Evolutionary conservation across 1,140 invertebrate genomes (phyloP).

Genomic region (Aphis gossypii): DNA sequence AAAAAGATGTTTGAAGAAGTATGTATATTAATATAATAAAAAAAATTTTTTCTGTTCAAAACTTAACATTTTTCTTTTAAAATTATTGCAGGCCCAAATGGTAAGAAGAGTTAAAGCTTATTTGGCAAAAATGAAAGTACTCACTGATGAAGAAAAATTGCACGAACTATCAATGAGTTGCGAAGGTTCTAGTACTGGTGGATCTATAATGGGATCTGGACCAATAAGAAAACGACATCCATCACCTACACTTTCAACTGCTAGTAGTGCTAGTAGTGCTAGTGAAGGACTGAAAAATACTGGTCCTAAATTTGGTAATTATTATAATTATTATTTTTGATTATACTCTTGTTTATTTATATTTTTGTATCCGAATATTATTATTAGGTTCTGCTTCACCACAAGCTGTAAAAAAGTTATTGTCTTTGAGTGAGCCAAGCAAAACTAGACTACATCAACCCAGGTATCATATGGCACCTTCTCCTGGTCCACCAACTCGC

Average conservation of each 20-base stretch:
- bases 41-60: not conserved
- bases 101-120: slow-evolving; percentile 95
- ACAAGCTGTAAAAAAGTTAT: slow-evolving; percentile 91
- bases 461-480: slow-evolving; percentile 66
- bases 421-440: slow-evolving; percentile 84
- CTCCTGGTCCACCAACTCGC: slow-evolving; percentile 73
- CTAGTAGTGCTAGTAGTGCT: slow-evolving; percentile 86
- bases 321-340: not conserved
- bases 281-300: slow-evolving; percentile 77
- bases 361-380: not conserved
- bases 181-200: slow-evolving; percentile 76
- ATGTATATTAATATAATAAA: slow-evolving; percentile 56
- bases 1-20: slow-evolving; percentile 98
- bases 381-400: slow-evolving; percentile 88
- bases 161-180: slow-evolving; percentile 89
- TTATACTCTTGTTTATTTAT: not conserved
- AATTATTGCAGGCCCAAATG: slow-evolving; percentile 82
- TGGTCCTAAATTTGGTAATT: slow-evolving; percentile 73
- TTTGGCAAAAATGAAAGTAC: slow-evolving; percentile 88
- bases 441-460: slow-evolving; percentile 89
- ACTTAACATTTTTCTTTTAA: slow-evolving; percentile 28
- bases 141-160: slow-evolving; percentile 88
- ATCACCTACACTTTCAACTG: slow-evolving; percentile 87
- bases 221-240: slow-evolving; percentile 76
- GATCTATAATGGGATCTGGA: slow-evolving; percentile 66